Evolutionary conservation across 2,888 invertebrate species (phyloP).

Genomic region (Leptinotarsa peninsularis): DNA sequence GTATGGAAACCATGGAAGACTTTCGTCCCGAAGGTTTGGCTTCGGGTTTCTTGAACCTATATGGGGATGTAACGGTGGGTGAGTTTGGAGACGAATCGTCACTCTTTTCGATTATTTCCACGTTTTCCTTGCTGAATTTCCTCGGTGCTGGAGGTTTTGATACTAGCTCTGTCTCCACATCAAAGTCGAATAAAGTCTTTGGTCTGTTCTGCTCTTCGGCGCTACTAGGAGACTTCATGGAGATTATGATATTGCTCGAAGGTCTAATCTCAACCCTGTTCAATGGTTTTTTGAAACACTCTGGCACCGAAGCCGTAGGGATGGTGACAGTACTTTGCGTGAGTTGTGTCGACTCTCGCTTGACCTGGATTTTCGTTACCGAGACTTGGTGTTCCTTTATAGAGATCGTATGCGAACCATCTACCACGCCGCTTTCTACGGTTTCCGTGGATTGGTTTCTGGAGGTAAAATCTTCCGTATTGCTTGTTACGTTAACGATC

Average conservation of each 20-base stretch:
- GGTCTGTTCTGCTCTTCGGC: constrained; percentile 54
- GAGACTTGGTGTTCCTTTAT: constrained; percentile 66
- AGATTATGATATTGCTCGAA: constrained; percentile 74
- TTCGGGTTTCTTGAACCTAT: constrained; percentile 55
- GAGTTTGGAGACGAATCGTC: constrained; percentile 50
- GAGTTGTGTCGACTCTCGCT: constrained; percentile 68
- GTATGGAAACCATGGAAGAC: constrained; percentile 54
- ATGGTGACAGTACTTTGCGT: constrained; percentile 55
- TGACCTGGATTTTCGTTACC: constrained; percentile 72
- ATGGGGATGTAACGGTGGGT: constrained; percentile 38
- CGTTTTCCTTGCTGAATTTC: constrained; percentile 58
- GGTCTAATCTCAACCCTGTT: constrained; percentile 77
- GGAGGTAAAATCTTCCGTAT: constrained; percentile 45
- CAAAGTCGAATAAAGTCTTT: constrained; percentile 53
- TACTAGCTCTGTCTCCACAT: constrained; percentile 41
- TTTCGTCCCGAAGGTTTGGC: constrained; percentile 46
- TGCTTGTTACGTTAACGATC: constrained; percentile 56
- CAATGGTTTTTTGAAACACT: constrained; percentile 78
- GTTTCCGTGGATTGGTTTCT: constrained; percentile 35
- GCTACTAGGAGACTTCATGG: constrained; percentile 68
- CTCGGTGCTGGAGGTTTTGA: constrained; percentile 47
- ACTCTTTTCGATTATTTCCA: constrained; percentile 65
- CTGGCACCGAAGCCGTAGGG: constrained; percentile 69
- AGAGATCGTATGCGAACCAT: constrained; percentile 50
- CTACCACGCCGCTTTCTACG: constrained; percentile 43